Evolutionary conservation across 2,888 invertebrate genomes (phyloP), one percentile per base, ranked within the genome.

Genomic region (Cryptophagus acutangulus): DNA sequence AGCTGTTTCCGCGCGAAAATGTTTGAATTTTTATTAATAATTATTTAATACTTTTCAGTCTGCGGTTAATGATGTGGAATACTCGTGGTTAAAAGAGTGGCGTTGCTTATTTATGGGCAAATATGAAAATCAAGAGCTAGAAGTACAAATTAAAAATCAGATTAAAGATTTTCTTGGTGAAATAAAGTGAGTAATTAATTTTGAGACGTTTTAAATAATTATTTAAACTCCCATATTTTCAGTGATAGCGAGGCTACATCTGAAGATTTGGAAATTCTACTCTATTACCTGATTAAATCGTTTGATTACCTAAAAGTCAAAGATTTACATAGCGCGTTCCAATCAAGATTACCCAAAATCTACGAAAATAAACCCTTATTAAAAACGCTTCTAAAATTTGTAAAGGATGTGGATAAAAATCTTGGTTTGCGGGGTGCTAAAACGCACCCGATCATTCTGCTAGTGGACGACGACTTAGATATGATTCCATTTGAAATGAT

Each of bases 401-500:
- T 76, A 1, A 72, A 66, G 40, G 69, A 70, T 28, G 55, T 61
- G 16, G 69, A 68, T 2, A 68, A 71, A 30, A 71, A 71, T 65
- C 54, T 62, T 1, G 52, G 42, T 0, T 54, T 77, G 46, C 70
- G 67, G 55, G 65, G 65, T 33, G 71, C 74, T 1, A 74, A 71
- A 43, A 67, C 79, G 34, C 72, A 78, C 65, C 79, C 81, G 1
- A 72, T 83, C 33, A 72, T 84, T 53, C 65, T 84, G 45, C 77
- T 84, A 50, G 66, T 84, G n/a, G 83, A 84, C 66, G 82, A 83
- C 68, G 83, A 74, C 53, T 65, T 89, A 9, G 87, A 89, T 68
- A 74, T 76, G 38, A 75, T 90, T 41, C 87, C 90, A 0, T 89
- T 88, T 82, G 90, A 91, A 69, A 79, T 78, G 46, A 69, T 88